Evolutionary conservation across 2,797 vertebrate species (phyloP), one percentile per base, ranked within the genome.

Genomic region (Microtus agrestis): DNA sequence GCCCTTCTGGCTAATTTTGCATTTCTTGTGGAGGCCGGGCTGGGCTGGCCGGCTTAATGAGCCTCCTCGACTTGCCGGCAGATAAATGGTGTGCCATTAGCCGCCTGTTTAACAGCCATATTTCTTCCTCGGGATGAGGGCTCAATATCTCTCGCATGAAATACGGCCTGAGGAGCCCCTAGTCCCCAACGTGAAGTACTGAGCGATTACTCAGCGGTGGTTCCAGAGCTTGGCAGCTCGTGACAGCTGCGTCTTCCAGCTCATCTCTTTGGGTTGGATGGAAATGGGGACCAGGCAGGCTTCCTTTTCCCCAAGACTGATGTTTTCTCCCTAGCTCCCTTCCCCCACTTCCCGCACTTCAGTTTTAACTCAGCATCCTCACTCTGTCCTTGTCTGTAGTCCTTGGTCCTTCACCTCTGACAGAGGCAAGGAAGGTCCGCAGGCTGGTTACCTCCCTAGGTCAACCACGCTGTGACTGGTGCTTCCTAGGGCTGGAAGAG

Each of bases 41-140:
- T 85, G 92, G 48, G 93, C 97, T 82, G 93, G 90, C 34, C 97
- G 89, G 93, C 97, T 88, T 98, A 97, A 98, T 95, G 97, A 98
- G 97, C 48, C 96, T 87, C 97, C 76, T 95, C 90, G 96, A 98
- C 98, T 97, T 97, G 97, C 97, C 97, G 79, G 97, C 97, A 97
- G 97, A 98, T 97, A 97, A 97, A 98, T 97, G 91, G 91, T 40
- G 61, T 59, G 56, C 98, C 98, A 98, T 98, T 98, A 98, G 95
- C 97, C 94, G 96, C 97, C 98, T 98, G 97, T 97, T 98, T 89
- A 93, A 98, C 95, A 93, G 95, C 94, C 95, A 73, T 98, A 98
- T 98, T 98, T 98, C 98, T 98, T 98, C 95, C 92, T 97, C 88
- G 85, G 67, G 94, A 98, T 96, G 98, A 97, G 97, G 96, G 97